Conservation (phyloP, 2,888 invertebrate species). For the Patella ulyssiponensis region DNA sequence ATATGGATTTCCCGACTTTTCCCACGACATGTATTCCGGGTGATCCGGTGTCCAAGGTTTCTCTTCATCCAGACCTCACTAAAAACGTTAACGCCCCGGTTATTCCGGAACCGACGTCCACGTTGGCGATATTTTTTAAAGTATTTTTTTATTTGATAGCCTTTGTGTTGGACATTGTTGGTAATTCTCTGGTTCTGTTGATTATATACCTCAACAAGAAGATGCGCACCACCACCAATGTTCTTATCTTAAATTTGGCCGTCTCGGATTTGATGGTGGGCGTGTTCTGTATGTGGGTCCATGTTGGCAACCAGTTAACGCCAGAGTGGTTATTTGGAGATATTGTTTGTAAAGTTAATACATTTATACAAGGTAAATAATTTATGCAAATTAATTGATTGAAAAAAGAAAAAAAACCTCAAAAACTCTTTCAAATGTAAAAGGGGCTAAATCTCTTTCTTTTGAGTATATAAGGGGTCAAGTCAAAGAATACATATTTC, state of each 20-base stretch:
- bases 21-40: slow-evolving; percentile 16
- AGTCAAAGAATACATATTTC: no score
- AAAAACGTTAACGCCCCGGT: slow-evolving; percentile 29
- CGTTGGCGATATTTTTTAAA: slow-evolving; percentile 55
- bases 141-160: slow-evolving; percentile 56
- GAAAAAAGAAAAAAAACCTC: no score
- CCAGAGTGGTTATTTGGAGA: slow-evolving; percentile 60
- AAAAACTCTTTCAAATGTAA: no score
- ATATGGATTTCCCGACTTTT: no score
- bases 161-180: slow-evolving; percentile 56
- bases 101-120: slow-evolving; percentile 25
- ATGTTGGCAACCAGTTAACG: slow-evolving; percentile 58
- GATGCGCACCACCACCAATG: slow-evolving; percentile 60
- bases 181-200: slow-evolving; percentile 59
- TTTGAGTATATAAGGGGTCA: no score
- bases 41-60: neutral
- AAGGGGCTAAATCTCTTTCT: no score
- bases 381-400: neutral
- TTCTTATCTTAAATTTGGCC: slow-evolving; percentile 62
- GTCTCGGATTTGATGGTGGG: slow-evolving; percentile 64
- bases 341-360: slow-evolving; percentile 59
- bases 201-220: slow-evolving; percentile 53
- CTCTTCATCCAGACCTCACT: slow-evolving; percentile 21
- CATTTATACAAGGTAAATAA: slow-evolving; percentile 61
- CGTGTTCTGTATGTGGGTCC: slow-evolving; percentile 66